Conservation (phyloP, 2,888 invertebrate genomes). For the Drosophila prostipennis region DNA sequence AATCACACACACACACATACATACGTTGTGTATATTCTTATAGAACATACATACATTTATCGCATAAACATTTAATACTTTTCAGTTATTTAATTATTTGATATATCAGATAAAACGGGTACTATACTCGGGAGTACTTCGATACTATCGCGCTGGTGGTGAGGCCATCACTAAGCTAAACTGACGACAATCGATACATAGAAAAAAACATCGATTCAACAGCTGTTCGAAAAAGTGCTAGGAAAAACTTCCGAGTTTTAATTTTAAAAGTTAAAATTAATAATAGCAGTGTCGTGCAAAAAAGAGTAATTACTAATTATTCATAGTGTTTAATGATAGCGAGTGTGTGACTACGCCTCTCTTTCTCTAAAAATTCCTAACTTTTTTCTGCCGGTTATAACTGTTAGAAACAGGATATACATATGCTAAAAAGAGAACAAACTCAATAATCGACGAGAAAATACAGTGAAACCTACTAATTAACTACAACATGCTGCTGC, state of each 20-base stretch:
- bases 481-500: constrained; percentile 71
- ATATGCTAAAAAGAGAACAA: neutral
- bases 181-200: neutral
- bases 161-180: neutral
- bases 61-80: too few relatives aligned
- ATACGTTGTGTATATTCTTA: too few relatives aligned
- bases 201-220: neutral
- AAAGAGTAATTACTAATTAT: constrained; percentile 30
- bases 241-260: constrained; percentile 16
- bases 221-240: constrained; percentile 14
- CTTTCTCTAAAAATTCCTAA: neutral
- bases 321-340: constrained; percentile 6
- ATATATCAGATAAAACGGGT: neutral
- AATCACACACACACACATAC: too few relatives aligned
- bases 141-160: neutral
- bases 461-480: constrained; percentile 7
- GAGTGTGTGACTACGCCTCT: constrained; percentile 5
- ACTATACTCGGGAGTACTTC: neutral
- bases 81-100: too few relatives aligned
- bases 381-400: constrained; percentile 10
- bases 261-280: neutral
- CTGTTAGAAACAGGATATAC: constrained; percentile 12
- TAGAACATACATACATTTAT: too few relatives aligned
- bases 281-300: constrained; percentile 2
- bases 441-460: constrained; percentile 5